Evolutionary conservation across 2,888 invertebrate species (phyloP).

Genomic region (Cantharis rustica): DNA sequence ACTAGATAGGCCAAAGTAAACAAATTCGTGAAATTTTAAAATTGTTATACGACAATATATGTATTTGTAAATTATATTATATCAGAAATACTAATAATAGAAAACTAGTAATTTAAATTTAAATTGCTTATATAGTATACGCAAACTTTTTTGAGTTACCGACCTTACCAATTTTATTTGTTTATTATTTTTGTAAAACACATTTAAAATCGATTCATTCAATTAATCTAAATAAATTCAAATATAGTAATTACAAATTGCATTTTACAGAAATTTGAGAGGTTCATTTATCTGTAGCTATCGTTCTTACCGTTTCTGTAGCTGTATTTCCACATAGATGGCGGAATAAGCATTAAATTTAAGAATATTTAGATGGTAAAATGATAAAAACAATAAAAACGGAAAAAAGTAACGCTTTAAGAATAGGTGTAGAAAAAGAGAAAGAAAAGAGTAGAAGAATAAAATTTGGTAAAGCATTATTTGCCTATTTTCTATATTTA

Average conservation of each 20-base stretch:
- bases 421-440: neutral
- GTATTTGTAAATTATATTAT: no score
- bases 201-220: no score
- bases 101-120: no score
- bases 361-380: neutral
- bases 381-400: neutral
- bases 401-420: neutral
- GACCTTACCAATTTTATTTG: no score
- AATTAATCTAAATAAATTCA: no score
- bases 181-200: no score
- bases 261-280: neutral
- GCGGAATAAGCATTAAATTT: neutral
- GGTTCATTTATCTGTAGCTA: neutral
- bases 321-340: neutral
- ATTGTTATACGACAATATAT: no score
- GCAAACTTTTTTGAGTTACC: no score
- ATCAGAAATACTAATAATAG: no score
- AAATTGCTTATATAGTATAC: no score
- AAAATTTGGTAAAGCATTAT: neutral
- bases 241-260: neutral
- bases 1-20: no score
- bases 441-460: neutral
- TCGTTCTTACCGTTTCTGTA: neutral
- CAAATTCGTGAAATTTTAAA: no score
- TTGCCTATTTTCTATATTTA: conserved; percentile 6